phyloP scores from a whole-genome alignment of 2,113 vertebrate genomes.

The Condylura cristata region DNA sequence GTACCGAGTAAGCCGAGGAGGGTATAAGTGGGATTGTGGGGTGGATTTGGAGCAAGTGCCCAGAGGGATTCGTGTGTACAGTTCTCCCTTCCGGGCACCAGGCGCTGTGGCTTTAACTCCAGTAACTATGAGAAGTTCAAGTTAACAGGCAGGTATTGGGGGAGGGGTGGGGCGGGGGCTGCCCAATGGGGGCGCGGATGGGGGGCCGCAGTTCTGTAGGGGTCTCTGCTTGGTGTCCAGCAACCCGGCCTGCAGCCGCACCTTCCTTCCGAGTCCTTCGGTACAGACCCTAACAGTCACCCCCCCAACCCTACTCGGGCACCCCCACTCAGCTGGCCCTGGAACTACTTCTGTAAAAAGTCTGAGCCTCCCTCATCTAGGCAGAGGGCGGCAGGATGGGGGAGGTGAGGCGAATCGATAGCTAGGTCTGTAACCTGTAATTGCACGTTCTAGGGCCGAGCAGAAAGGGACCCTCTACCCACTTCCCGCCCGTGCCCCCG shows the following conservation, averaged over 20 bases:
- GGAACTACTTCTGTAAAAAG: constrained; percentile 75
- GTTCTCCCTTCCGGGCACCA: background rate
- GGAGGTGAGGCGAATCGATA: background rate
- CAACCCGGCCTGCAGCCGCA: background rate
- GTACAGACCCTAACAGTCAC: background rate
- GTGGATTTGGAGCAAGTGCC: background rate
- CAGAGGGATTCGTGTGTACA: background rate
- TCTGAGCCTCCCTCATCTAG: constrained; percentile 39
- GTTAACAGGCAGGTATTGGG: constrained; percentile 66
- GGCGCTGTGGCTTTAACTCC: constrained; percentile 55
- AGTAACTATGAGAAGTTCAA: constrained; percentile 75
- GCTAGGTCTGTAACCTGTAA: constrained; percentile 67
- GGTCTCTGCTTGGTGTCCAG: background rate
- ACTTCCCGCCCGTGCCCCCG: constrained; percentile 36
- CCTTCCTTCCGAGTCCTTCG: background rate
- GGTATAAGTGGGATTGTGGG: background rate
- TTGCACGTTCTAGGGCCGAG: constrained; percentile 74
- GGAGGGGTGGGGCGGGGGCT: constrained; percentile 3
- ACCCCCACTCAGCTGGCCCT: constrained; percentile 45
- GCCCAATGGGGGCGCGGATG: background rate
- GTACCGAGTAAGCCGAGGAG: background rate
- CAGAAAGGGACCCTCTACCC: constrained; percentile 61
- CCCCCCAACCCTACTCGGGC: background rate
- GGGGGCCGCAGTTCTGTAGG: background rate
- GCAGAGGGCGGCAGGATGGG: constrained; percentile 4